phyloP scores from a whole-genome alignment of 2,888 invertebrate species.

The Netelia fuscicornis region DNA sequence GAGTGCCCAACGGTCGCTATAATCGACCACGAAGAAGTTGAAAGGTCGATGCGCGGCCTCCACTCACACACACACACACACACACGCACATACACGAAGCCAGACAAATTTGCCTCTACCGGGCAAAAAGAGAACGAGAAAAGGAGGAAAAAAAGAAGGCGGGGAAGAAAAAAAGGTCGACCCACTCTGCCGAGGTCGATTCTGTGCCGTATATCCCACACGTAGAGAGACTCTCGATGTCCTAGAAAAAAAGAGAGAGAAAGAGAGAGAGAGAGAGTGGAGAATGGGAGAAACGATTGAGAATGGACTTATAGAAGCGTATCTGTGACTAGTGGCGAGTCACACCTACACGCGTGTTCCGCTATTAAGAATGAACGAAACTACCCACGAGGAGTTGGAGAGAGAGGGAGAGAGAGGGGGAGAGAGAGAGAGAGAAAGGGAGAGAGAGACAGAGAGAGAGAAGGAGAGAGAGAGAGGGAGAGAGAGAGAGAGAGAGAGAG shows the following conservation, averaged over 20 bases:
- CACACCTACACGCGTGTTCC: conserved; percentile 5
- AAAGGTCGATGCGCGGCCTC: conserved; percentile 73
- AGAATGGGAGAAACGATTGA: conserved; percentile 37
- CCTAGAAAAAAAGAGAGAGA: conserved; percentile 6
- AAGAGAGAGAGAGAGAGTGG: background rate
- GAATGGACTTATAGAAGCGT: conserved; percentile 34
- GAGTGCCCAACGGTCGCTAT: conserved; percentile 15
- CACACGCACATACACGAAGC: background rate
- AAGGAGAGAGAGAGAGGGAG: too few species aligned
- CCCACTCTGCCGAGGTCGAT: conserved; percentile 44
- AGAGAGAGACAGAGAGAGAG: too few species aligned
- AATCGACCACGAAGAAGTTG: conserved; percentile 61
- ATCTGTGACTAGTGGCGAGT: background rate
- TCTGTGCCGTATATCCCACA: conserved; percentile 25
- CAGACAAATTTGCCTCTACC: conserved; percentile 29
- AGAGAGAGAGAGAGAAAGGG: too few species aligned
- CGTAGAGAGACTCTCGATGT: conserved; percentile 42
- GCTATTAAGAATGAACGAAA: background rate
- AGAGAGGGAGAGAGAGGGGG: too few species aligned
- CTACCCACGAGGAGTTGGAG: background rate
- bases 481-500: too few species aligned
- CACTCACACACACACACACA: conserved; percentile 31
- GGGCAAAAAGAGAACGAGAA: conserved; percentile 14
- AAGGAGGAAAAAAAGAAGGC: conserved; percentile 15
- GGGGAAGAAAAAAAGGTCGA: conserved; percentile 11